Conservation (phyloP, 1,140 invertebrate genomes). For the Eumaeus atala region DNA sequence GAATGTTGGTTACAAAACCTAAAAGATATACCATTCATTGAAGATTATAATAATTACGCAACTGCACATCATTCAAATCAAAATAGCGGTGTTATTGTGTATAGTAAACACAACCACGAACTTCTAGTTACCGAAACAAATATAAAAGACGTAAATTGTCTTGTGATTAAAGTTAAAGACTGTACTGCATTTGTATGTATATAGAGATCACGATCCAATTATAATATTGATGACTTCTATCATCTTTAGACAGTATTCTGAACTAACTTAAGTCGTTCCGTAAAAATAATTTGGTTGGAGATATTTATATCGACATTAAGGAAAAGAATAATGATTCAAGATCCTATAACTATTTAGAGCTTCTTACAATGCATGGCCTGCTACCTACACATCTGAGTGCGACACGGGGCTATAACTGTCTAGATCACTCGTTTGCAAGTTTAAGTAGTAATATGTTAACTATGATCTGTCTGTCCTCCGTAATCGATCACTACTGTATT, state of each 20-base stretch:
- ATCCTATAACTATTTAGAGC: neutral
- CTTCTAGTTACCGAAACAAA: constrained; percentile 15
- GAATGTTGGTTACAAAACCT: constrained; percentile 18
- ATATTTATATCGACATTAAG: neutral
- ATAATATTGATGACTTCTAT: neutral
- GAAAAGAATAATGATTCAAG: neutral
- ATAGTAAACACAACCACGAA: constrained; percentile 11
- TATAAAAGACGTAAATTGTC: neutral
- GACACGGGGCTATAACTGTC: constrained; percentile 1
- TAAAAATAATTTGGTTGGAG: neutral
- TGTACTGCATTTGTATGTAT: constrained; percentile 2
- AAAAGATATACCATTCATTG: constrained; percentile 3
- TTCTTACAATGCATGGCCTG: neutral
- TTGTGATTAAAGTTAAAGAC: neutral
- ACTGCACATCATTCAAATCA: constrained; percentile 16
- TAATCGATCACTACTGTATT: constrained; percentile 1
- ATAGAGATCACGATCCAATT: neutral
- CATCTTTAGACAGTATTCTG: neutral
- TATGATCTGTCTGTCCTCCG: neutral
- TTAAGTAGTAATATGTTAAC: neutral
- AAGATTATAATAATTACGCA: constrained; percentile 15
- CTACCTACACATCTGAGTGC: neutral
- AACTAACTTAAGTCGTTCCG: neutral
- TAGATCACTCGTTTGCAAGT: neutral
- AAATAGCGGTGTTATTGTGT: constrained; percentile 22